Evolutionary conservation across 92 coral and sea anemone genomes (phyloP), one percentile per base, ranked within the genome.

Genomic region (Zoanthus solanderi): DNA sequence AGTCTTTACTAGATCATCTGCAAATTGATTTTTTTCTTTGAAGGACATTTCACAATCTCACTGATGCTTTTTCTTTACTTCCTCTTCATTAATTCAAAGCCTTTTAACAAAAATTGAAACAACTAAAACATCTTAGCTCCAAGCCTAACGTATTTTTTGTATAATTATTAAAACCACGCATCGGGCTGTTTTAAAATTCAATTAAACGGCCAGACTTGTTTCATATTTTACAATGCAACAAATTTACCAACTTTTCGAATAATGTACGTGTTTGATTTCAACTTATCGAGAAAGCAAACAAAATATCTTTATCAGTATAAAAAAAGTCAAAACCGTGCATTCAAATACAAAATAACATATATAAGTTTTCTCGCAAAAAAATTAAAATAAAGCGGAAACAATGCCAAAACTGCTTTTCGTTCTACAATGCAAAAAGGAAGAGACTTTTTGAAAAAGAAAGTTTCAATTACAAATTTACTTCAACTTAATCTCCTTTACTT

Each of bases 31-130:
- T 50, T 52, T 30, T 61, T 79, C 17, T 23, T 79, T 66, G 65
- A 45, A n/a, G 75, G 42, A 48, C 75, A 81, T 81, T 63, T 57
- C 14, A 66, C 57, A 79, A 37, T 30, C 60, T 81, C 42, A 47
- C 57, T 9, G 23, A 81, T 50, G 85, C 48, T 46, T 65, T 63
- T 12, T 17, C 18, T 60, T 15, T 9, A 4, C 63, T 80, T 69
- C 74, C 50, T 10, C 74, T 80, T 67, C 29, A 14, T 78, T 37
- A 54, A 57, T 50, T 57, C 18, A 57, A 78, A 53, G 9, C 61
- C 48, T 79, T 79, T 61, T 48, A 60, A 58, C 11, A 11, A 60
- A 58, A 60, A 32, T 57, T 16, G 28, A 34, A 23, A 23, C 69
- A 78, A 54, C 46, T 29, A 61, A 42, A 44, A n/a, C 73, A 79